Conservation (phyloP, 2,888 invertebrate species). For the Mimas tiliae region DNA sequence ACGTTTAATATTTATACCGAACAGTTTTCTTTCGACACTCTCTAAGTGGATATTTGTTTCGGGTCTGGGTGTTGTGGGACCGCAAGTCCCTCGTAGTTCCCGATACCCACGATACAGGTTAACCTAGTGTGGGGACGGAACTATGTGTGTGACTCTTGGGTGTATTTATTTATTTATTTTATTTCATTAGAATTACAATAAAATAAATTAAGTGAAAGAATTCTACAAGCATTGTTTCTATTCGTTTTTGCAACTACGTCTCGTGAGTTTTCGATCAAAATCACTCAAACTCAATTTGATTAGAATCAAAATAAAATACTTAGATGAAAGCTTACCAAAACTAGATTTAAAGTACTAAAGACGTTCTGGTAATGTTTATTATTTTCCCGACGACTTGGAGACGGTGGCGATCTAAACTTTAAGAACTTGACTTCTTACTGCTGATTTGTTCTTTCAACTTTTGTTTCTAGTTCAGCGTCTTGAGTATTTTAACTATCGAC, state of each 20-base stretch:
- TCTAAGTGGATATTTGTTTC: too few relatives aligned
- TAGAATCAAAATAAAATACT: background rate
- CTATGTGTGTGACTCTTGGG: too few relatives aligned
- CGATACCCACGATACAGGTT: too few relatives aligned
- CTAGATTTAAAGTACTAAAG: conserved; percentile 5
- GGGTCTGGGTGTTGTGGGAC: too few relatives aligned
- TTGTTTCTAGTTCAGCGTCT: background rate
- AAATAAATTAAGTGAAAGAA: background rate
- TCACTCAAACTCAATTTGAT: background rate
- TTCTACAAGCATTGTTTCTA: background rate
- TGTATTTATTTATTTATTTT: too few relatives aligned
- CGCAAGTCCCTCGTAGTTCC: too few relatives aligned
- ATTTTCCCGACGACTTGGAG: background rate
- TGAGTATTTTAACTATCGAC: background rate
- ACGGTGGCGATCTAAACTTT: conserved; percentile 8
- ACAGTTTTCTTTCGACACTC: too few relatives aligned
- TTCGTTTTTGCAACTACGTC: background rate
- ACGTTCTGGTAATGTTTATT: conserved; percentile 3
- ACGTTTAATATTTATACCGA: too few relatives aligned
- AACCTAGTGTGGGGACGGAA: too few relatives aligned
- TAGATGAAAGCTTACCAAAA: background rate
- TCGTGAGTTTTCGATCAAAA: background rate
- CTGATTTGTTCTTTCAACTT: conserved; percentile 8
- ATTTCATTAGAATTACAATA: too few relatives aligned
- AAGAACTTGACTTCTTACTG: conserved; percentile 9